Evolutionary conservation across 2,888 invertebrate species (phyloP).

Genomic region (Hirtodrosophila alboralis): DNA sequence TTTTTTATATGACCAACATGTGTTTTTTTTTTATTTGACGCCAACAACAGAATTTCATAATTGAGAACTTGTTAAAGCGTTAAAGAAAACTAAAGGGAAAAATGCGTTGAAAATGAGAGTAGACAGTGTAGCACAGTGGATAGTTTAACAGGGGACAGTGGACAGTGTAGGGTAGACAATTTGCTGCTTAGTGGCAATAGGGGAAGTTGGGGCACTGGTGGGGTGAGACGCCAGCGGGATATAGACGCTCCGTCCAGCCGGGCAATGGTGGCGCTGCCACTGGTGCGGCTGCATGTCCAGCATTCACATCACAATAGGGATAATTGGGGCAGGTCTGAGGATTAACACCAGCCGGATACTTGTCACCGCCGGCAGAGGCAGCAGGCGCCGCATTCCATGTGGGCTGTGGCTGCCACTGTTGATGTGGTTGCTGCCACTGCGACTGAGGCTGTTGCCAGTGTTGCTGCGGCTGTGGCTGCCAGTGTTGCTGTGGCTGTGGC

Average conservation of each 20-base stretch:
- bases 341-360: conserved; percentile 85
- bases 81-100: conserved; percentile 43
- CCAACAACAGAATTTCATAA: conserved; percentile 74
- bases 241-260: conserved; percentile 84
- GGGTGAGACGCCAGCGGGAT: conserved; percentile 85
- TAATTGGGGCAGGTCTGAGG: conserved; percentile 85
- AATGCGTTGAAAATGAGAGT: conserved; percentile 34
- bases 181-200: conserved; percentile 81
- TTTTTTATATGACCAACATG: conserved; percentile 62
- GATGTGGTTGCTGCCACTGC: conserved; percentile 61
- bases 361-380: conserved; percentile 81
- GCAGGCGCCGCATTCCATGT: conserved; percentile 80
- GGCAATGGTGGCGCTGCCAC: conserved; percentile 84
- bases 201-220: conserved; percentile 85
- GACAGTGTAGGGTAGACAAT: too few species aligned
- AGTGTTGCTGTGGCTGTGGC: conserved; percentile 56
- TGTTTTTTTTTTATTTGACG: conserved; percentile 66
- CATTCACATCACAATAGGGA: conserved; percentile 85
- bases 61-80: conserved; percentile 68
- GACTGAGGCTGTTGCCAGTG: conserved; percentile 78
- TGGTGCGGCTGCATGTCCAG: conserved; percentile 75
- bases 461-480: conserved; percentile 78
- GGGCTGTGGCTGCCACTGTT: conserved; percentile 64
- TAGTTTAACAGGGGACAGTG: conserved; percentile 9
- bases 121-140: conserved; percentile 13